A percentile compares a stretch with the other conserved stretches of the same genome.
phyloP scores from a whole-genome alignment of 2,113 vertebrate species.

The Onychorhynchus coronatus region DNA sequence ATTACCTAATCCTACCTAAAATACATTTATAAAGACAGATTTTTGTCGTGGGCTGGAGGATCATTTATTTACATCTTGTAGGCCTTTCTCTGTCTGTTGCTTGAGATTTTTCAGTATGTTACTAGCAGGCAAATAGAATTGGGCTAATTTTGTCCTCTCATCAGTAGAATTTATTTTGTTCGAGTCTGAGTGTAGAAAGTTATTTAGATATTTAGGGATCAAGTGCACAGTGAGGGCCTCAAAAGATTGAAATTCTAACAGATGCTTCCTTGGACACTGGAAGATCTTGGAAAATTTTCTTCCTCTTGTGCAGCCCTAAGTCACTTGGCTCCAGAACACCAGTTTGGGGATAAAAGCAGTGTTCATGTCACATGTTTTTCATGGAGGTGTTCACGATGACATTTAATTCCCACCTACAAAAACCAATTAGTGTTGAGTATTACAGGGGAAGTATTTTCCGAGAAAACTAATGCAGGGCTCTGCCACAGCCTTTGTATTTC shows the following conservation, averaged over 20 bases:
- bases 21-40: not conserved
- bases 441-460: not conserved
- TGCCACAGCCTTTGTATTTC: not conserved
- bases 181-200: not conserved
- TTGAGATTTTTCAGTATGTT: not conserved
- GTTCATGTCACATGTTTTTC: not conserved
- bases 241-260: not conserved
- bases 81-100: not conserved
- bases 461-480: not conserved
- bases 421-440: not conserved
- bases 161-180: not conserved
- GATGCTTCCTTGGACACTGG: not conserved
- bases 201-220: not conserved
- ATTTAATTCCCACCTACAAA: not conserved
- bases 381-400: not conserved
- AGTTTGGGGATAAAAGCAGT: not conserved
- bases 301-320: not conserved
- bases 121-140: not conserved
- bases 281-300: not conserved
- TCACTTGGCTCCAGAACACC: not conserved
- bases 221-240: not conserved
- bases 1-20: conserved; percentile 25
- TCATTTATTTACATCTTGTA: not conserved
- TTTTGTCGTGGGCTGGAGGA: not conserved
- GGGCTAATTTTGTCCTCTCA: not conserved